Percentiles rank a stretch among this genome's conserved stretches.
phyloP scores from a whole-genome alignment of 2,888 invertebrate species.

The Synergus laeviventris region DNA sequence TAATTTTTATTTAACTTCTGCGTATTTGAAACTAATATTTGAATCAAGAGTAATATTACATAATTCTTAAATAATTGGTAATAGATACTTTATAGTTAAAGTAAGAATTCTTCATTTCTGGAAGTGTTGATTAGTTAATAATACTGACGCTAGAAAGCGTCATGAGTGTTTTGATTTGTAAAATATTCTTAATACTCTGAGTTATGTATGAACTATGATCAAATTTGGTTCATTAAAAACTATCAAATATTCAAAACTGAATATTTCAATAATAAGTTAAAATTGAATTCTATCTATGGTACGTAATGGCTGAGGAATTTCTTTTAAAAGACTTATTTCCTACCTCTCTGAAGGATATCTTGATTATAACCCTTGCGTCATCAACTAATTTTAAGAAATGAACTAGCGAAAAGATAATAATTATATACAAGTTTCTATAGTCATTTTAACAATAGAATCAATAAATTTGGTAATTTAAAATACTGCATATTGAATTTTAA shows the following conservation, averaged over 20 bases:
- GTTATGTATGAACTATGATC: neutral
- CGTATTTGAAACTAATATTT: neutral
- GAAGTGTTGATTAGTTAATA: neutral
- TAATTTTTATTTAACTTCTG: neutral
- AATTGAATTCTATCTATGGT: neutral
- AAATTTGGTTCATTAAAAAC: too few species aligned
- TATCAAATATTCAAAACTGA: neutral
- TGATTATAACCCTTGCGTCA: neutral
- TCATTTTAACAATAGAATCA: neutral
- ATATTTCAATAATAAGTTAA: neutral
- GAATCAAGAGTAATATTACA: too few species aligned
- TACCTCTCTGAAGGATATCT: slow-evolving; percentile 7
- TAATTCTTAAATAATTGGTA: neutral
- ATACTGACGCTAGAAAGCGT: neutral
- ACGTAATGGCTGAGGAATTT: neutral
- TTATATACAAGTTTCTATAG: neutral
- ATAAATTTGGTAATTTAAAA: slow-evolving; percentile 23
- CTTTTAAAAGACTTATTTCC: neutral
- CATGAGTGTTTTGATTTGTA: neutral
- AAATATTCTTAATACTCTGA: neutral
- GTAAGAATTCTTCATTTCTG: neutral
- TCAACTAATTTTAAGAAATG: neutral
- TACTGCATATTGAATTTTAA: neutral
- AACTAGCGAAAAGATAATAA: neutral
- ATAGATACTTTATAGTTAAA: neutral